Evolutionary conservation across 2,888 invertebrate species (phyloP).

Genomic region (Notodonta ziczac): DNA sequence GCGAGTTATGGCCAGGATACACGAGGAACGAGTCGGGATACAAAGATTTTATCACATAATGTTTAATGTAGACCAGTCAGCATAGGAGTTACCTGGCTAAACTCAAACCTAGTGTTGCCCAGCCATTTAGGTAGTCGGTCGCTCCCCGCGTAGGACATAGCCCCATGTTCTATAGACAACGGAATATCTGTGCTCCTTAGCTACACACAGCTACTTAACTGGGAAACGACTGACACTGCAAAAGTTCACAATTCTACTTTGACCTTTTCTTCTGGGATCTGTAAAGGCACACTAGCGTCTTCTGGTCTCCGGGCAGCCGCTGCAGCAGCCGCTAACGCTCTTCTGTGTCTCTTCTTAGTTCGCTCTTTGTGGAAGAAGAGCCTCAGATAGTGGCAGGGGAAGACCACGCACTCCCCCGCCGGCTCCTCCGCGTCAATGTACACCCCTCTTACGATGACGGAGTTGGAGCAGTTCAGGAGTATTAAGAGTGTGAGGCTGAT

Average conservation of each 20-base stretch:
- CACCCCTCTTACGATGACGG: slow-evolving; percentile 93
- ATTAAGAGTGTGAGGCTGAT: slow-evolving; percentile 90
- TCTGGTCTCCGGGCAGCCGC: slow-evolving; percentile 62
- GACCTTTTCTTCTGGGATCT: slow-evolving; percentile 73
- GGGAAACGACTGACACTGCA: not conserved
- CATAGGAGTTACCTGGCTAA: too few species aligned
- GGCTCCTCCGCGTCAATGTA: slow-evolving; percentile 95
- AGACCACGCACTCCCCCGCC: slow-evolving; percentile 92
- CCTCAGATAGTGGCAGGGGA: slow-evolving; percentile 93
- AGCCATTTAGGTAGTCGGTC: too few species aligned
- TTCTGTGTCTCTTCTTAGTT: slow-evolving; percentile 83
- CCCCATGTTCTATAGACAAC: too few species aligned
- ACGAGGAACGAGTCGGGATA: too few species aligned
- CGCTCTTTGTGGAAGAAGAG: slow-evolving; percentile 89
- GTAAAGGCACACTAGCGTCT: slow-evolving; percentile 69
- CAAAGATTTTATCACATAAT: too few species aligned
- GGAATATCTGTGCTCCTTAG: too few species aligned
- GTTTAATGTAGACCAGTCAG: too few species aligned
- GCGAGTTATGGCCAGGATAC: too few species aligned
- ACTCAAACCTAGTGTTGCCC: too few species aligned
- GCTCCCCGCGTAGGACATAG: too few species aligned
- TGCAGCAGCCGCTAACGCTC: slow-evolving; percentile 63
- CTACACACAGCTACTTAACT: not conserved
- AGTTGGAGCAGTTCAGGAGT: slow-evolving; percentile 93
- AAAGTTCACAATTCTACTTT: slow-evolving; percentile 39